Evolutionary conservation across 2,888 invertebrate species (phyloP).

Genomic region (Dryocosmus kuriphilus): DNA sequence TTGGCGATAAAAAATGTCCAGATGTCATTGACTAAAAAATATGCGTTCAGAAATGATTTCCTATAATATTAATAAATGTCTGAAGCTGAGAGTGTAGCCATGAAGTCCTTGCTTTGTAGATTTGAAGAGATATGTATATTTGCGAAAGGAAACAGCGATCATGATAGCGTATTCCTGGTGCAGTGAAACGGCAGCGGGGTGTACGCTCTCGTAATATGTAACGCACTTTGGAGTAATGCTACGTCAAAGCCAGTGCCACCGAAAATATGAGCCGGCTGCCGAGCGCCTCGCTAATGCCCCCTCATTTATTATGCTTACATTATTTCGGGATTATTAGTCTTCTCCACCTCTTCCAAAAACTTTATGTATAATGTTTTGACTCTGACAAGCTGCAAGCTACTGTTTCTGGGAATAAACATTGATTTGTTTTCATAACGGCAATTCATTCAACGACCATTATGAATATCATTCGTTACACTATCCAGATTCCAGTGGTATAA

Average conservation of each 20-base stretch:
- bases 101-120: constrained; percentile 1
- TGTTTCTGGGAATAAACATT: constrained; percentile 53
- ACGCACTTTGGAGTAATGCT: constrained; percentile 76
- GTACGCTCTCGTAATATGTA: constrained; percentile 71
- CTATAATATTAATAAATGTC: constrained; percentile 2
- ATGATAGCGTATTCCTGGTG: constrained; percentile 19
- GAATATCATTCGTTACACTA: not conserved
- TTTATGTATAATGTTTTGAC: constrained; percentile 70
- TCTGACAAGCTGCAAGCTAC: constrained; percentile 57
- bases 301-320: constrained; percentile 76
- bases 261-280: constrained; percentile 76
- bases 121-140: not conserved
- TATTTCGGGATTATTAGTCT: constrained; percentile 77
- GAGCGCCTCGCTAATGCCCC: constrained; percentile 74
- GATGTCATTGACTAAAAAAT: not conserved
- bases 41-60: constrained; percentile 2
- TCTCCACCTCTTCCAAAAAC: constrained; percentile 65
- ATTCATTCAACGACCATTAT: constrained; percentile 15
- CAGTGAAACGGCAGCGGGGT: constrained; percentile 21
- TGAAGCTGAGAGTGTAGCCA: not conserved
- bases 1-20: not conserved
- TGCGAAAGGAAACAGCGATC: constrained; percentile 3
- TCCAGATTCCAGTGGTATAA: not conserved
- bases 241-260: constrained; percentile 77
- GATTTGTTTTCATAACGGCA: constrained; percentile 42